Conservation (phyloP, 2,888 invertebrate species). For the Lathronympha strigana region DNA sequence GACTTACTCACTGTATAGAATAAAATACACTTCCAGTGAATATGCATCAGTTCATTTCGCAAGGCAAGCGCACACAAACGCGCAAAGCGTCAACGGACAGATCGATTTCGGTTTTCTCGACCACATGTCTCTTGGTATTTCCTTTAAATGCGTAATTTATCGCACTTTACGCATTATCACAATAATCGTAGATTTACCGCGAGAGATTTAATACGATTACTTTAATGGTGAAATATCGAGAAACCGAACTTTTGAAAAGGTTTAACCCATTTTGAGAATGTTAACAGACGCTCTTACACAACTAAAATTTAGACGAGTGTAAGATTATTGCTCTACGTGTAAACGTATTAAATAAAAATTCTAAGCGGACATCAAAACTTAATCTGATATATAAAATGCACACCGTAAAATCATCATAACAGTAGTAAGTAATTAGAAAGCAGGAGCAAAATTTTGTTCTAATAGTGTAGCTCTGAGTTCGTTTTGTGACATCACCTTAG, state of each 20-base stretch:
- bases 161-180: conserved; percentile 33
- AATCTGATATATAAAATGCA: no score
- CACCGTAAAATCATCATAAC: no score
- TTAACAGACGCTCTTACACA: conserved; percentile 11
- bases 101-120: conserved; percentile 49
- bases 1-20: no score
- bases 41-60: conserved; percentile 37
- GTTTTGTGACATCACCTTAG: no score
- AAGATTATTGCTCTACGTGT: no score
- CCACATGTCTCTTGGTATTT: conserved; percentile 39
- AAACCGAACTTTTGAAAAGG: conserved; percentile 9
- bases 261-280: conserved; percentile 20
- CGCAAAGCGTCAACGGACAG: conserved; percentile 48
- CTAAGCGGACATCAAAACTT: no score
- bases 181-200: conserved; percentile 32
- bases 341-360: no score
- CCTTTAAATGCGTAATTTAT: conserved; percentile 46
- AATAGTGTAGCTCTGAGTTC: no score
- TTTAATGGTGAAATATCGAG: conserved; percentile 28
- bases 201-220: conserved; percentile 31
- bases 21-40: conserved; percentile 33
- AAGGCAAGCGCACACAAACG: conserved; percentile 44
- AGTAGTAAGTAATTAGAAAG: no score
- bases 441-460: no score
- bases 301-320: no score